Evolutionary conservation across 1,140 invertebrate species (phyloP), one percentile per base, ranked within the genome.

Genomic region (Antheraea mylitta): DNA sequence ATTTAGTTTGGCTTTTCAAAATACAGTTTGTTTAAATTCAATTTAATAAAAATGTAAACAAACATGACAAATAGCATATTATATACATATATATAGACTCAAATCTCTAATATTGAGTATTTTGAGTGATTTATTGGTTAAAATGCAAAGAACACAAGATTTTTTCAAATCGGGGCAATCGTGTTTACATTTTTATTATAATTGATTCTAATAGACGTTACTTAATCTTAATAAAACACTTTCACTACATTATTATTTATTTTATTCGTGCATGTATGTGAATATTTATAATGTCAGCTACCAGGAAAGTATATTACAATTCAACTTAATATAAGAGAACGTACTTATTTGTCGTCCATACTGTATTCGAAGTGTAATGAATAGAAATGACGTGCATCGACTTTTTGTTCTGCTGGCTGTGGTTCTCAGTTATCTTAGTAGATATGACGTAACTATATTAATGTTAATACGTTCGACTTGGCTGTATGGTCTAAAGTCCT

Each of bases 1-100:
- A 80, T 78, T 30, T 70, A 70, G 77, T 82, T 81, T 83, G 63
- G 77, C 77, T 77, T 77, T 18, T 42, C 0, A 16, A 42, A 64
- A 37, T 64, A 45, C 45, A 13, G 5, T 53, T 13, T 16, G 45
- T 16, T 13, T 53, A 13, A 53, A 53, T 53, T 53, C 11, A 53
- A 16, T 53, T 53, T 16, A 53, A 16, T 16, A 53, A 53, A 19
- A 19, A 18, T 10, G 30, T 61, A 19, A 19, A 61, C 59, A 2
- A 61, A 61, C 7, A 61, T 11, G 10, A 10, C 4, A 59, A 13
- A 60, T 60, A 60, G 9, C 58, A 13, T n/a, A n/a, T n/a, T n/a
- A n/a, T n/a, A n/a, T n/a, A 19, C 7, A 0, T 30, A 42, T 42
- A 7, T 42, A 8, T 4, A 42, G 7, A 42, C 38, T 42, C 3